Percentiles rank a stretch among this genome's conserved stretches.
These are phyloP conservation scores for Coenonympha arcania DNA, from an alignment of 2,888 invertebrate genomes.

Conservation along the genomic window DNA sequence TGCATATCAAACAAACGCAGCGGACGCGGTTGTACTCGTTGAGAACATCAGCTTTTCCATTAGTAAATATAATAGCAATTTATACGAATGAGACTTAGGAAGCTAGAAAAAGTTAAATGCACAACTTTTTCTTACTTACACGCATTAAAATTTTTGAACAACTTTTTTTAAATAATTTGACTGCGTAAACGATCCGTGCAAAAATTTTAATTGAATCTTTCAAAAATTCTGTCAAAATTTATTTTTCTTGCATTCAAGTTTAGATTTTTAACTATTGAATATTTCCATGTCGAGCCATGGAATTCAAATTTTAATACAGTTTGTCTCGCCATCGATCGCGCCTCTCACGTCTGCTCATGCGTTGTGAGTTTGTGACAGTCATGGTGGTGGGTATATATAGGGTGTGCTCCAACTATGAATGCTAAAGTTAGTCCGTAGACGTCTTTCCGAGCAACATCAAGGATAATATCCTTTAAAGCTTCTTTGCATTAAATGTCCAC, in stretches of 20 bases:
- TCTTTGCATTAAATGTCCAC: too few relatives aligned
- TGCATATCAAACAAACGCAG: neutral
- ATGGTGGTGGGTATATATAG: neutral
- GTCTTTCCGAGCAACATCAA: neutral
- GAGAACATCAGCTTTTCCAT: too few relatives aligned
- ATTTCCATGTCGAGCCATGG: neutral
- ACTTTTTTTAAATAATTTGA: too few relatives aligned
- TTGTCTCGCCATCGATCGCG: slow-evolving; percentile 18
- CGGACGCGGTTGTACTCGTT: neutral
- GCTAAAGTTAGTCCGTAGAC: neutral
- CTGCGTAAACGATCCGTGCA: too few relatives aligned
- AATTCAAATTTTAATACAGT: slow-evolving; percentile 12
- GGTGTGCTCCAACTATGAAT: neutral
- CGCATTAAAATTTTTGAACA: too few relatives aligned
- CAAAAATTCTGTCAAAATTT: neutral
- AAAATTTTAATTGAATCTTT: too few relatives aligned
- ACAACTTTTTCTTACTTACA: too few relatives aligned
- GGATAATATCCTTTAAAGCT: too few relatives aligned
- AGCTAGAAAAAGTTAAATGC: neutral
- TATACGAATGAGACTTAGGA: too few relatives aligned
- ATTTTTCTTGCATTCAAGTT: neutral
- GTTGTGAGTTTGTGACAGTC: slow-evolving; percentile 5
- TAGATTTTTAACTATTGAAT: neutral
- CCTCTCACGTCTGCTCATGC: slow-evolving; percentile 12
- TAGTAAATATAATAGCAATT: too few relatives aligned